phyloP scores from a whole-genome alignment of 53 echinoderm and acorn worm genomes.

The Mesocentrotus franciscanus region DNA sequence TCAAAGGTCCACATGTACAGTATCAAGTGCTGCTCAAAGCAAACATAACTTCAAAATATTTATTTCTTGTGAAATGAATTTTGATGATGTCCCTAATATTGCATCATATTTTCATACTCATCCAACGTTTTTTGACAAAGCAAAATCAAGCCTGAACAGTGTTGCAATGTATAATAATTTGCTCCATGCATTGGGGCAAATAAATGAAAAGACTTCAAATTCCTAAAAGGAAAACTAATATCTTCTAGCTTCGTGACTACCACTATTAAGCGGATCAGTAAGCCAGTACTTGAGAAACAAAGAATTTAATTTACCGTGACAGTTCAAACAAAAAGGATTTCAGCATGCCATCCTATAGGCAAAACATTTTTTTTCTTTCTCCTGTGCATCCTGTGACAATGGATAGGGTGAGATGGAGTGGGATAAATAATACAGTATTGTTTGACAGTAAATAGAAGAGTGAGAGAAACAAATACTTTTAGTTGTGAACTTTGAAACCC shows the following conservation, averaged over 20 bases:
- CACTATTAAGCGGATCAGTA: background rate
- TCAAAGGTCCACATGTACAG: too few relatives aligned
- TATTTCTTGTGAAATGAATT: background rate
- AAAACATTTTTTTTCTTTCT: background rate
- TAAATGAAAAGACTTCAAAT: background rate
- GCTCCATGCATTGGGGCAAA: background rate
- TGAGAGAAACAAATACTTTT: slow-evolving; percentile 20
- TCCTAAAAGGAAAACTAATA: background rate
- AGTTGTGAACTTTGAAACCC: background rate
- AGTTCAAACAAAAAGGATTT: background rate
- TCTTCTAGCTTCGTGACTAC: background rate
- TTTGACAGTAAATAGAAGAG: background rate
- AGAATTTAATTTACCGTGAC: background rate
- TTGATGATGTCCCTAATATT: background rate
- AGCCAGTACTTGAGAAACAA: background rate
- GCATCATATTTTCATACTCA: background rate
- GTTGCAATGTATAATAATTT: background rate
- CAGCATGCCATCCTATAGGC: background rate
- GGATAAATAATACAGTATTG: slow-evolving; percentile 13
- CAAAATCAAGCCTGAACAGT: background rate
- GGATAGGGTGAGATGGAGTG: background rate
- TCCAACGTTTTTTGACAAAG: background rate
- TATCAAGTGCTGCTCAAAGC: too few relatives aligned
- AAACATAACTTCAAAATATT: too few relatives aligned
- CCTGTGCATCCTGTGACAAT: background rate